Base-by-base conservation (phyloP, 2,888 invertebrate genomes). In the Beris morrisii region DNA sequence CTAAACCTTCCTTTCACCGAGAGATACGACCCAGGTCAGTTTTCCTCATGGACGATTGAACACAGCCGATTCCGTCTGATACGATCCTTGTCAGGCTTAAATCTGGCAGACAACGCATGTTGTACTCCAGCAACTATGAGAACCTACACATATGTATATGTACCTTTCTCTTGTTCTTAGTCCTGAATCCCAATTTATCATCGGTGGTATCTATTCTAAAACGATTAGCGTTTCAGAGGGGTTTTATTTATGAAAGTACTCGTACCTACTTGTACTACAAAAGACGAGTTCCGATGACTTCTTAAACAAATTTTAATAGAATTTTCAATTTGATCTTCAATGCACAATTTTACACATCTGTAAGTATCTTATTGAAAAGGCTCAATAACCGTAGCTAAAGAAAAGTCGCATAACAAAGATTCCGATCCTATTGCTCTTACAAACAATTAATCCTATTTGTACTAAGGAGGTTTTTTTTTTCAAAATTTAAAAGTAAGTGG, bases 231-330 rank as follows among this genome's bases (percentile, higher is more conserved):
- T 61, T 48, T 38, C 13, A 11, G 61, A 61, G 15, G 61, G 52
- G 50, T 38, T 52, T 50, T 61, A 50, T 38, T 30, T 6, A 11
- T 22, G 50, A 22, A 61, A 50, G 61, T 61, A n/a, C n/a, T n/a
- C n/a, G n/a, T n/a, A n/a, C n/a, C n/a, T n/a, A 50, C 52, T 22
- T 52, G 50, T 5, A 50, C 9, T 22, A 52, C 50, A 61, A 38
- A 50, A 15, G 15, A n/a, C 31, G 38, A 6, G 5, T 61, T 57
- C 56, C 44, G 64, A 68, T 68, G 68, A 68, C 68, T 68, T 66
- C 59, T 68, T 68, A 66, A 68, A 68, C 64, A 68, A 64, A 68
- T 64, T 63, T 54, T 68, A 66, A 68, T 68, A 63, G 64, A 68
- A 61, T 66, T 43, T 54, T 45, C 9, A 58, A 64, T 64, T 64